Base-by-base conservation (phyloP, 2,888 invertebrate species). In the Zelleria hepariella region DNA sequence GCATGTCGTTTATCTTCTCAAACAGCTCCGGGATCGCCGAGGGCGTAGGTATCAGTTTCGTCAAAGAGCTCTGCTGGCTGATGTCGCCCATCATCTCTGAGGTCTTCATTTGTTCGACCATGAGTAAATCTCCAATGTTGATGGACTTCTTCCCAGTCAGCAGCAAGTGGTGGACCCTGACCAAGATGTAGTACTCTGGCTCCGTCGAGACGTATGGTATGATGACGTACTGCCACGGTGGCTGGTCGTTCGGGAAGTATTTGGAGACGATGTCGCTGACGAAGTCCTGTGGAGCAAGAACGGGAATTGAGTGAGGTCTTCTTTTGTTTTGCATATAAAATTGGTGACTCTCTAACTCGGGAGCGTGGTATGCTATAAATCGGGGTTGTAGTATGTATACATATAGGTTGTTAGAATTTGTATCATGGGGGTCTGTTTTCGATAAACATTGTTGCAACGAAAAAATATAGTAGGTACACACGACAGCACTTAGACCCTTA, bases 221-320 rank as follows among this genome's bases (percentile, higher is more conserved):
- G 1, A 95, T 89, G 48, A 93, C 91, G 59, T 95, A 91, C 73
- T 96, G 95, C 96, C 96, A 96, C 15, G 95, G 95, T 0, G 96
- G 92, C 60, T 92, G 87, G 59, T 93, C 92, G 1, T 86, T 82
- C 5, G 94, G 92, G 59, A 96, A 91, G 73, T 94, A 94, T 81
- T 95, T 95, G 2, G 94, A 92, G 25, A 94, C 91, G 61, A 94
- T 90, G 59, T 95, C 94, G 69, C 94, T 95, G 56, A 95, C 91
- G 71, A 92, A 94, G 32, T 95, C 94, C 94, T 94, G 80, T 58
- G 84, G 82, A 67, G 26, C 48, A 26, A 55, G 20, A n/a, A 61
- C 10, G 15, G 24, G 25, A 25, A 1, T 24, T 2, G 0, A 42
- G 15, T 15, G 7, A 42, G n/a, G n/a, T n/a, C n/a, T n/a, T 15